Conservation (phyloP, 2,888 invertebrate species). For the Rhamphomyia laevipes region DNA sequence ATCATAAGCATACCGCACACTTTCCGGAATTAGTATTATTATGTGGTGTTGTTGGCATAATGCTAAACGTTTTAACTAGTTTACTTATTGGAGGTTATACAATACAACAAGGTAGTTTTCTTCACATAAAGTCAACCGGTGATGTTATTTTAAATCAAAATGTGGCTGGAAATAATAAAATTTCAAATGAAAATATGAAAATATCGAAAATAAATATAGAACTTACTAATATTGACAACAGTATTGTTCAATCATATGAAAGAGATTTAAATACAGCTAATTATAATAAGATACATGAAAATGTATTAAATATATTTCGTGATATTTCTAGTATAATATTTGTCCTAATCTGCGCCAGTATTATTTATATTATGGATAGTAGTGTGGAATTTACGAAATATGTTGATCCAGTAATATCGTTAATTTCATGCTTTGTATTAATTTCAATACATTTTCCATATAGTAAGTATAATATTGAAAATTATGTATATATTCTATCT, state of each 20-base stretch:
- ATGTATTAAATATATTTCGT: slow-evolving; percentile 19
- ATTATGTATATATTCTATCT: too few relatives aligned
- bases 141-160: slow-evolving; percentile 48
- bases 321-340: slow-evolving; percentile 58
- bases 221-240: slow-evolving; percentile 19
- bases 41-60: slow-evolving; percentile 56
- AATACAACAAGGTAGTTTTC: slow-evolving; percentile 57
- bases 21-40: slow-evolving; percentile 61
- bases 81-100: slow-evolving; percentile 70
- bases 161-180: slow-evolving; percentile 22
- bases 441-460: slow-evolving; percentile 69
- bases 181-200: slow-evolving; percentile 26
- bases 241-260: slow-evolving; percentile 10
- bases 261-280: neutral
- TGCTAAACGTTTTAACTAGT: slow-evolving; percentile 67
- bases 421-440: slow-evolving; percentile 58
- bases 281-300: neutral
- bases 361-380: slow-evolving; percentile 44
- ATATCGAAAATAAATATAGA: slow-evolving; percentile 21
- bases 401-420: slow-evolving; percentile 62
- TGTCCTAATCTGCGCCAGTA: slow-evolving; percentile 51
- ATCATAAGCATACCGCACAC: slow-evolving; percentile 60
- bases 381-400: slow-evolving; percentile 52
- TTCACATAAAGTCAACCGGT: slow-evolving; percentile 50
- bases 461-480: slow-evolving; percentile 44